Percentiles rank a stretch among this genome's conserved stretches.
Evolutionary conservation across 2,797 vertebrate genomes (phyloP).

Genomic region (Rhinoraja longicauda): DNA sequence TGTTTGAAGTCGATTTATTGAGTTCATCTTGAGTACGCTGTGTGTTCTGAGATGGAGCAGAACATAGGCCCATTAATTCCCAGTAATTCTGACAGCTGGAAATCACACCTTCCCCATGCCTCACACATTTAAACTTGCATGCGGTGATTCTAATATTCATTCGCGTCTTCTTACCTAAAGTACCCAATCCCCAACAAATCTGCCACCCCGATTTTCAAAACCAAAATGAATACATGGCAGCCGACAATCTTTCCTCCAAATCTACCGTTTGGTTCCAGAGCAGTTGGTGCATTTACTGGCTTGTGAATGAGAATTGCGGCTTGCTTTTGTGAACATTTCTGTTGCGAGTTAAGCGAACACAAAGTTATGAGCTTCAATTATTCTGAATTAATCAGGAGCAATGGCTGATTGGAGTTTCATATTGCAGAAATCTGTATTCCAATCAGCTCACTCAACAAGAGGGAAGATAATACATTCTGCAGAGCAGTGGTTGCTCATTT

Average conservation of each 20-base stretch:
- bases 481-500: neutral
- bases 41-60: neutral
- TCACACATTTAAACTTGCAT: neutral
- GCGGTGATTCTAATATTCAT: neutral
- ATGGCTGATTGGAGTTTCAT: neutral
- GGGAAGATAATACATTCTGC: neutral
- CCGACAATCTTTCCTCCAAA: neutral
- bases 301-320: neutral
- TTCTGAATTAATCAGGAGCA: constrained; percentile 11
- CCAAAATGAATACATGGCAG: neutral
- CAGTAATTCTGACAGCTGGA: neutral
- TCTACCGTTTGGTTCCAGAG: neutral
- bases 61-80: neutral
- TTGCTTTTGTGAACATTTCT: constrained; percentile 4
- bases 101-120: neutral
- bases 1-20: neutral
- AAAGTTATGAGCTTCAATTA: constrained; percentile 29
- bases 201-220: neutral
- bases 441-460: neutral
- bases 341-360: neutral
- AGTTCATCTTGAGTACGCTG: neutral
- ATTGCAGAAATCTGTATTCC: constrained; percentile 15
- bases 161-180: neutral
- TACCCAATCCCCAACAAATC: neutral
- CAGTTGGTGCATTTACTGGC: neutral